phyloP scores from a whole-genome alignment of 2,797 vertebrate species.

The Pagetopsis macropterus region DNA sequence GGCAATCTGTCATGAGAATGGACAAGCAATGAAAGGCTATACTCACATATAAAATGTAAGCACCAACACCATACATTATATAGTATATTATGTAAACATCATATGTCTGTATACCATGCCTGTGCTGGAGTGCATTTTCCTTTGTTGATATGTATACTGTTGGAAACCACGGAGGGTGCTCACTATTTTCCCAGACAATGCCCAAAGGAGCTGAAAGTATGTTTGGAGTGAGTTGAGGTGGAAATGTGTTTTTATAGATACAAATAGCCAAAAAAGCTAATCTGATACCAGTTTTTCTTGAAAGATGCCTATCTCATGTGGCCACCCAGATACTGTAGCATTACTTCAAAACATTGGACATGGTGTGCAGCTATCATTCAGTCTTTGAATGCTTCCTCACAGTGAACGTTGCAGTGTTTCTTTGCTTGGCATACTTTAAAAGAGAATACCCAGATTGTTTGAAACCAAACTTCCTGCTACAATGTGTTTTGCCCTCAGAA shows the following conservation, averaged over 20 bases:
- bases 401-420: conserved; percentile 3
- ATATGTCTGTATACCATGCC: conserved; percentile 4
- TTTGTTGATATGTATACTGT: conserved; percentile 5
- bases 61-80: conserved; percentile 9
- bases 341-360: conserved; percentile 12
- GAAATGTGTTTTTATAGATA: conserved; percentile 7
- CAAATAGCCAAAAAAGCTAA: not conserved
- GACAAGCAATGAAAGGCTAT: conserved; percentile 51
- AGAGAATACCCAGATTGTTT: conserved; percentile 15
- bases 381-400: conserved; percentile 15
- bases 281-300: not conserved
- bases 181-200: conserved; percentile 5
- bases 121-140: not conserved
- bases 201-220: not conserved
- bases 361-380: conserved; percentile 11
- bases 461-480: conserved; percentile 23
- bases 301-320: conserved; percentile 16
- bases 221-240: conserved; percentile 7
- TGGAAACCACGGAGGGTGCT: conserved; percentile 3
- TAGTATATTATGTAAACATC: conserved; percentile 2
- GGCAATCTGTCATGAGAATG: conserved; percentile 59
- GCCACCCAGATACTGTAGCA: not conserved
- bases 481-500: conserved; percentile 17
- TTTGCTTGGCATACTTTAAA: conserved; percentile 12
- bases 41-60: conserved; percentile 48